Conservation (phyloP, 2,888 invertebrate species). For the Cheilosia scutellata region DNA sequence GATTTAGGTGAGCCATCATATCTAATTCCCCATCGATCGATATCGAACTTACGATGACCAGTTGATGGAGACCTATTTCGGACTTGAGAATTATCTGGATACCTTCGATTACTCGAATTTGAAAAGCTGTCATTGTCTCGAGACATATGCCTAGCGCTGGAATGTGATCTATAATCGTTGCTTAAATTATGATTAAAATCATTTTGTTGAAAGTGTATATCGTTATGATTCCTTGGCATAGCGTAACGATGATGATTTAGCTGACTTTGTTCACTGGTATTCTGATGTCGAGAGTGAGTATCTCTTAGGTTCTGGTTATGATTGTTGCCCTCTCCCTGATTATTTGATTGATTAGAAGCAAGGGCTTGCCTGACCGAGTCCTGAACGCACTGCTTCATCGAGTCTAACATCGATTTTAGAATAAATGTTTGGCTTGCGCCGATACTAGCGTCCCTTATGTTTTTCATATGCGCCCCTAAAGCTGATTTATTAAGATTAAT, state of each 20-base stretch:
- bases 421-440: constrained; percentile 6
- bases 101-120: background rate
- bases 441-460: background rate
- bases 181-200: too few species aligned
- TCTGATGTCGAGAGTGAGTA: background rate
- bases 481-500: background rate
- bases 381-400: constrained; percentile 5
- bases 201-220: background rate
- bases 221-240: background rate
- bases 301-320: background rate
- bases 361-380: constrained; percentile 2
- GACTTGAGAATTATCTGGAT: background rate
- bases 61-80: background rate
- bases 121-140: too few species aligned
- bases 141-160: too few species aligned
- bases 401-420: background rate
- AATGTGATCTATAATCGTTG: too few species aligned
- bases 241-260: background rate
- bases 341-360: background rate
- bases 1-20: constrained; percentile 22
- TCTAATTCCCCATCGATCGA: constrained; percentile 26
- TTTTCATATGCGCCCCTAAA: constrained; percentile 1
- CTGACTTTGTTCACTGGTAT: background rate
- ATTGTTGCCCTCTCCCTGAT: too few species aligned
- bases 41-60: background rate